Evolutionary conservation across 2,113 vertebrate genomes (phyloP).

Genomic region (Gymnarchus niloticus): DNA sequence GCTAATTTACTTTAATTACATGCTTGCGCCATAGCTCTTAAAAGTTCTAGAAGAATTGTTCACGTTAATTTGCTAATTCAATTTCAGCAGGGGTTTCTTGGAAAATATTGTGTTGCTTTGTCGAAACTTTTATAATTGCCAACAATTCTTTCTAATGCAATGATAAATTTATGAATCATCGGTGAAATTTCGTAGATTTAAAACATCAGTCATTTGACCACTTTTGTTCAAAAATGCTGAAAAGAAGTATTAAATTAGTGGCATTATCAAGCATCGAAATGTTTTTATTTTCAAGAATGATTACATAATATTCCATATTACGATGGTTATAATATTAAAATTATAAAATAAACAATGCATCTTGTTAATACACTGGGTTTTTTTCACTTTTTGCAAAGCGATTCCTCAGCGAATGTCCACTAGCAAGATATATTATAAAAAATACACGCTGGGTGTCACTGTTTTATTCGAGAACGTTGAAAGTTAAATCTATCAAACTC

Average conservation of each 20-base stretch:
- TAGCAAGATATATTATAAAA: neutral
- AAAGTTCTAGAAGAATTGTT: neutral
- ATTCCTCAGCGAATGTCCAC: neutral
- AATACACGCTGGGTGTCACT: constrained; percentile 15
- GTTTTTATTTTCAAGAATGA: neutral
- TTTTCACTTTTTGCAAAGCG: neutral
- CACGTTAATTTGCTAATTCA: neutral
- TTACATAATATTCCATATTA: neutral
- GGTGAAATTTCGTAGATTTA: neutral
- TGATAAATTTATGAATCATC: neutral
- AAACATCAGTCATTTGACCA: neutral
- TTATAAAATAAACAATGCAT: neutral
- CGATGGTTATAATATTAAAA: neutral
- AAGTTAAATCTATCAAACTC: neutral
- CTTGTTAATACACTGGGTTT: neutral
- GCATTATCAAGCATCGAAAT: neutral
- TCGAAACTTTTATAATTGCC: neutral
- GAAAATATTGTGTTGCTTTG: neutral
- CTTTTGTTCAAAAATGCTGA: neutral
- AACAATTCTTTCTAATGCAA: neutral
- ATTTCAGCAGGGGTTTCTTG: neutral
- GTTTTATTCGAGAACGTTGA: neutral
- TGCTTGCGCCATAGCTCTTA: neutral
- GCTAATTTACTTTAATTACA: neutral
- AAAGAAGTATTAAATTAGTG: neutral